Evolutionary conservation across 2,888 invertebrate genomes (phyloP), one percentile per base, ranked within the genome.

Genomic region (Liopterus haemorrhoidalis): DNA sequence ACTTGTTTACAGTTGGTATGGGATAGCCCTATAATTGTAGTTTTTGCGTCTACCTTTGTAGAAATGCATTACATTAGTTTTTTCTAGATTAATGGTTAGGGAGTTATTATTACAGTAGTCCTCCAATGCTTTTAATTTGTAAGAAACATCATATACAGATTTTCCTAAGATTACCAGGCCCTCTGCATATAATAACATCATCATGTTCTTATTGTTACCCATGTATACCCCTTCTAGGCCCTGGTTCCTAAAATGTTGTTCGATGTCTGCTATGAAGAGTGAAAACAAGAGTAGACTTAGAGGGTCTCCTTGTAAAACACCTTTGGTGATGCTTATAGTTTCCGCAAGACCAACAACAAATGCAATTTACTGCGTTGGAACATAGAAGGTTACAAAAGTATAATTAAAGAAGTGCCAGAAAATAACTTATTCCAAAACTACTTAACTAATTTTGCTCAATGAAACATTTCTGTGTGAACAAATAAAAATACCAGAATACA

Each of bases 271-370:
- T 4, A 42, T 35, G 15, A 32, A 43, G 19, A 43, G 9, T 5
- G 43, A 31, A 9, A 43, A 43, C 18, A 43, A 25, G 5, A 43
- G 9, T 4, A 37, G 43, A n/a, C 24, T 33, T 3, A 22, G 20
- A 18, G 33, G 18, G 25, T 42, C 28, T 6, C 42, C 42, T 36
- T 42, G 36, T 18, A 42, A 20, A 11, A 35, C 36, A 11, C 37
- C 37, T 24, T 43, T 43, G 5, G 30, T 43, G 15, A 33, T 25
- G n/a, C 14, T 16, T 3, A 38, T 38, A 22, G 21, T 11, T 9
- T n/a, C n/a, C n/a, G n/a, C n/a, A n/a, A n/a, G n/a, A n/a, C n/a
- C n/a, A n/a, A n/a, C n/a, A n/a, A n/a, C n/a, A n/a, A n/a, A n/a
- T n/a, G n/a, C n/a, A n/a, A n/a, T n/a, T n/a, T n/a, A n/a, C n/a